Base-by-base conservation (phyloP, 1,140 invertebrate genomes). In the Cyclargus thomasi region DNA sequence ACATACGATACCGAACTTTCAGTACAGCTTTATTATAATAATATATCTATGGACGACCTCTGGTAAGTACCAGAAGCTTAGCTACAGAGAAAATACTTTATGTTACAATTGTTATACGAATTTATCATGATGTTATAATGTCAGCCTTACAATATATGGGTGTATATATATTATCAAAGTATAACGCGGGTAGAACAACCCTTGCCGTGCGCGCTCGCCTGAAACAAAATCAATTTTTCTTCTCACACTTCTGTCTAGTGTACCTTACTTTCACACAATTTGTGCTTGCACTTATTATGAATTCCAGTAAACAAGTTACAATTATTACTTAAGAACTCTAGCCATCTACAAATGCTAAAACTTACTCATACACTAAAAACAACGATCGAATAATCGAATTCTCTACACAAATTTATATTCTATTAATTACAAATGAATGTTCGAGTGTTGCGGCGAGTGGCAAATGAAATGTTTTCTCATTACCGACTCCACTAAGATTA, bases 401-500 rank as follows among this genome's bases (percentile, higher is more conserved):
- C 1, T 14, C 14, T 47, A 47, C 4, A 47, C 14, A 47, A 16
- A 47, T 47, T 11, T 47, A 11, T 8, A 47, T 14, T 47, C 14
- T 14, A 47, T 47, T 47, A 0, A 47, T n/a, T n/a, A 47, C 39
- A 47, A 47, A 47, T 8, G 10, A 47, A 14, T 20, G 20, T 17
- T 75, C 72, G 77, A 80, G 76, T 76, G 72, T 72, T 76, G 69
- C 69, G 74, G 71, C 71, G 70, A 74, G 68, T 74, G 77, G 74
- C 69, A 75, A 47, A 11, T 47, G 11, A 79, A 83, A 81, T 85
- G 79, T 85, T 85, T 86, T 86, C 84, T 86, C 84, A 86, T 86
- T 86, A 86, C 76, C 77, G 78, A 75, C 76, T 82, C 75, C 78
- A 80, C 77, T 80, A 85, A 85, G 82, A 84, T 85, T 84, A 85